Base-by-base conservation (phyloP, 2,888 invertebrate genomes). In the Aphodius granarius region DNA sequence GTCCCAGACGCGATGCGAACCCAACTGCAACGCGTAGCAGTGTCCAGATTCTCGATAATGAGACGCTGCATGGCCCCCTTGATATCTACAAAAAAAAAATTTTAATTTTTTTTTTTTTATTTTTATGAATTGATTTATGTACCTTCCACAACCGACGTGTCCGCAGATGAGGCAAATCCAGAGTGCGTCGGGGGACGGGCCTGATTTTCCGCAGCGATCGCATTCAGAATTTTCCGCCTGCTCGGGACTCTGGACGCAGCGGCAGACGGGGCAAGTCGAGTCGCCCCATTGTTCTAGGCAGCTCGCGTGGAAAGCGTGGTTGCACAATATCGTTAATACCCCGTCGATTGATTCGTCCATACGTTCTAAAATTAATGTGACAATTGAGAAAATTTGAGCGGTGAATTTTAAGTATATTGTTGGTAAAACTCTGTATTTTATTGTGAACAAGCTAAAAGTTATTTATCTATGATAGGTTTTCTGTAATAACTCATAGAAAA, bases 141-240 rank as follows among this genome's bases (percentile, higher is more conserved):
- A 76, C 66, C 98, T 91, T 3, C 99, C 99, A 87, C 99, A 99
- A 21, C 99, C 99, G 13, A 99, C 95, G 86, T 99, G 95, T 0
- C 99, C 99, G 86, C 99, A 99, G 78, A 99, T 97, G 73, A 99
- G 90, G 85, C 99, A 99, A 82, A 99, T 99, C 99, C 99, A 99
- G 3, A 99, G 89, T 74, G 97, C 93, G 82, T 96, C 95, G 0
- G 92, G 90, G 73, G 91, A 91, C 3, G 87, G 87, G 62, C 89
- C 89, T 0, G 78, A 78, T 75, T 85, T 82, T 68, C 89, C 90
- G 78, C 90, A 90, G 86, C 88, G 91, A 90, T 86, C 91, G 87
- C 87, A 92, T 84, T 86, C 92, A 79, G 88, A 91, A 84, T 85
- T 90, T 84, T 88, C 91, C 80, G 87, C 86, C 75, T 91, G 88